phyloP scores from a whole-genome alignment of 2,888 invertebrate species.

The Cantharis flavilabris region DNA sequence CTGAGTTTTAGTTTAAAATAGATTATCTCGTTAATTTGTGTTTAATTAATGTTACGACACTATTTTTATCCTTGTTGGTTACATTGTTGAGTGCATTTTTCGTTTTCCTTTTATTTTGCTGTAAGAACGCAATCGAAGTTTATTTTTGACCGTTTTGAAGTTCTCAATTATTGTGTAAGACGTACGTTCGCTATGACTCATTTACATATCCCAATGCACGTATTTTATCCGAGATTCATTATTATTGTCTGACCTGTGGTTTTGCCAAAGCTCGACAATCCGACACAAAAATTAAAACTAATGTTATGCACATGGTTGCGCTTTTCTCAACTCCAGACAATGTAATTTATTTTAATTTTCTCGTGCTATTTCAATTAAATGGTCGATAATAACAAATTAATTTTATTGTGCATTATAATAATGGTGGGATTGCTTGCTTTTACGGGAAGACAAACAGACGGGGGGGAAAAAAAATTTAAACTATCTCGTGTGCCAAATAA shows the following conservation, averaged over 20 bases:
- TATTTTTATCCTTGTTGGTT: slow-evolving; percentile 20
- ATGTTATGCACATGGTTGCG: slow-evolving; percentile 12
- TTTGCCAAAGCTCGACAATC: slow-evolving; percentile 19
- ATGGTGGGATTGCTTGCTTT: too few relatives aligned
- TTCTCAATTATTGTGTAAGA: slow-evolving; percentile 22
- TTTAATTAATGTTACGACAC: slow-evolving; percentile 18
- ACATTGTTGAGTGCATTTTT: slow-evolving; percentile 15
- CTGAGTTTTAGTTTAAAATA: slow-evolving; percentile 48
- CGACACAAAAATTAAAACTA: slow-evolving; percentile 18
- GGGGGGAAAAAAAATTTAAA: not conserved
- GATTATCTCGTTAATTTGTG: slow-evolving; percentile 39
- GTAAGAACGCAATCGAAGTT: slow-evolving; percentile 6
- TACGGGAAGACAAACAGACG: not conserved
- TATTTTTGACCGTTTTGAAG: slow-evolving; percentile 15
- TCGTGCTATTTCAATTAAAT: not conserved
- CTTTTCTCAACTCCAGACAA: slow-evolving; percentile 2
- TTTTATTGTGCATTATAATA: not conserved
- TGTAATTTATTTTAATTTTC: slow-evolving; percentile 3
- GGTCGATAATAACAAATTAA: not conserved
- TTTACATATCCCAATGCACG: slow-evolving; percentile 21
- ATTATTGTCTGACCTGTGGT: slow-evolving; percentile 23
- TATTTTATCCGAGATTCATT: slow-evolving; percentile 20
- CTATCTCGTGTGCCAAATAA: not conserved
- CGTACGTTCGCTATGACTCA: slow-evolving; percentile 19
- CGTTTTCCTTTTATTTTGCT: not conserved